A percentile compares a stretch with the other conserved stretches of the same genome.
Evolutionary conservation across 2,888 invertebrate species (phyloP).

Genomic region (Xylota segnis): DNA sequence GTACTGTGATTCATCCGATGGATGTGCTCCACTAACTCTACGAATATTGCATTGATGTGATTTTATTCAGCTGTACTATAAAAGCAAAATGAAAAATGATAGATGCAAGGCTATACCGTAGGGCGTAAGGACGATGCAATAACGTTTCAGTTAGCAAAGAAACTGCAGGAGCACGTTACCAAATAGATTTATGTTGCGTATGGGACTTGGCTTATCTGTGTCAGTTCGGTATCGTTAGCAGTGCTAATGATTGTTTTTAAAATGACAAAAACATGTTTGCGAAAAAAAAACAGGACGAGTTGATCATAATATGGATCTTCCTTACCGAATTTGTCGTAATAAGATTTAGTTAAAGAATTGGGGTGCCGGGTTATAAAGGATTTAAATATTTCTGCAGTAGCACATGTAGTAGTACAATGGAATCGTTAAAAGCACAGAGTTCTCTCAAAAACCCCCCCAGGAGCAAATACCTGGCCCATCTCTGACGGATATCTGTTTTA

Average conservation of each 20-base stretch:
- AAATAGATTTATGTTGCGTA: constrained; percentile 34
- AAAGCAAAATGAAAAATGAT: constrained; percentile 70
- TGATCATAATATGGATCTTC: no score
- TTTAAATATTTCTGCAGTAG: no score
- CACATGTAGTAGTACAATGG: no score
- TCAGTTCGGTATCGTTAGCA: constrained; percentile 50
- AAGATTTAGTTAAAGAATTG: no score
- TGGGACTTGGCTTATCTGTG: constrained; percentile 8
- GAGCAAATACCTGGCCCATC: no score
- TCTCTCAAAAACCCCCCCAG: no score
- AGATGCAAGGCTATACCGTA: constrained; percentile 27
- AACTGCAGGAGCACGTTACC: constrained; percentile 52
- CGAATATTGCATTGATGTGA: constrained; percentile 70
- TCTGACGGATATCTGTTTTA: no score
- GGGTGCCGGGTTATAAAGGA: no score
- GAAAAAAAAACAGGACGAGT: no score
- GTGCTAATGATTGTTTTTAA: constrained; percentile 46
- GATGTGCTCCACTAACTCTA: constrained; percentile 37
- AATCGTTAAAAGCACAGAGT: no score
- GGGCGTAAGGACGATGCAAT: constrained; percentile 46
- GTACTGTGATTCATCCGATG: constrained; percentile 56
- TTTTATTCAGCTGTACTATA: constrained; percentile 69
- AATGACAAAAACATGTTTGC: not conserved
- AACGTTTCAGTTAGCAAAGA: constrained; percentile 68
- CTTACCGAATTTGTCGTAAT: no score